Evolutionary conservation across 2,113 vertebrate genomes (phyloP).

Genomic region (Grus americana): DNA sequence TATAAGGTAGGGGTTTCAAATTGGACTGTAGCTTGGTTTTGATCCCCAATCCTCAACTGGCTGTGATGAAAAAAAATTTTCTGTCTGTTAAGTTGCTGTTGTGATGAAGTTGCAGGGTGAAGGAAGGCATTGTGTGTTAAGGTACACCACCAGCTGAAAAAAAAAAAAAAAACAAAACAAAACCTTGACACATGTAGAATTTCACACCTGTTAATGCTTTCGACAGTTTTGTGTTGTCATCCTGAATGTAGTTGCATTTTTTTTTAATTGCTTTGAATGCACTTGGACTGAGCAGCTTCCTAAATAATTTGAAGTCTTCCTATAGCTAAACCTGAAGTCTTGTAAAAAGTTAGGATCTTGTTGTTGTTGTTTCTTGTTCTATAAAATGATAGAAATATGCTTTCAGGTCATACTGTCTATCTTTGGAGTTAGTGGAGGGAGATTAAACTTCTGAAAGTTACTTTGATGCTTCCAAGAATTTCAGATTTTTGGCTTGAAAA

Average conservation of each 20-base stretch:
- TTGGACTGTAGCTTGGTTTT: not conserved
- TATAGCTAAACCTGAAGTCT: not conserved
- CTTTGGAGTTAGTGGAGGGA: not conserved
- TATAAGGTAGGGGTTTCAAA: not conserved
- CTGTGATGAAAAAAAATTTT: not conserved
- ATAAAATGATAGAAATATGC: not conserved
- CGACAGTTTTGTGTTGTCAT: not conserved
- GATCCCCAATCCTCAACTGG: not conserved
- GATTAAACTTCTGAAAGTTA: not conserved
- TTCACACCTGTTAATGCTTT: not conserved
- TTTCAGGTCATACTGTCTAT: not conserved
- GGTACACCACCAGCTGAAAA: not conserved
- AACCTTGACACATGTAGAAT: not conserved
- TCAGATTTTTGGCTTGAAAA: not conserved
- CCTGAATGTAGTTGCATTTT: not conserved
- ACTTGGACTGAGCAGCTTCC: not conserved
- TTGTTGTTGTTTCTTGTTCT: not conserved
- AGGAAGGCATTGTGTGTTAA: not conserved
- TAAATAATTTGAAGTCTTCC: not conserved
- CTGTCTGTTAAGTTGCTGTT: not conserved
- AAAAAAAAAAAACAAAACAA: no score
- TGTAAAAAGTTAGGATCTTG: not conserved
- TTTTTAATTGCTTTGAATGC: not conserved
- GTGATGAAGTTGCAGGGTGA: not conserved
- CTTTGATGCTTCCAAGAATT: constrained; percentile 1